Evolutionary conservation across 2,797 vertebrate genomes (phyloP).

Genomic region (Glossophaga mutica): DNA sequence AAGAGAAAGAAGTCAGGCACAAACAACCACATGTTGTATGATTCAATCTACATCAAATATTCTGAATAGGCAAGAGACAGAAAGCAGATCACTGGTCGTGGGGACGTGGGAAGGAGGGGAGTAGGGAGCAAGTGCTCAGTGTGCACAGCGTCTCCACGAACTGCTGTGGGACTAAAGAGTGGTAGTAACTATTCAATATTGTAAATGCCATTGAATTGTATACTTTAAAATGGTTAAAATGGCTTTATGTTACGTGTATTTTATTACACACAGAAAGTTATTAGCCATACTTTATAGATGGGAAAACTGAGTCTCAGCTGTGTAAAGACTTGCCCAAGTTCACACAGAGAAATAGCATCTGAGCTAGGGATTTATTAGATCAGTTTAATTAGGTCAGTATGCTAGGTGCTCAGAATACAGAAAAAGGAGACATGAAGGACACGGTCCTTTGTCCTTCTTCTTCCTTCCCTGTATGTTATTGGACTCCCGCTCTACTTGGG

Average conservation of each 20-base stretch:
- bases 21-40: background rate
- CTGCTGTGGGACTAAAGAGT: background rate
- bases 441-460: background rate
- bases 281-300: background rate
- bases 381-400: background rate
- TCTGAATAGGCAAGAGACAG: background rate
- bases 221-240: background rate
- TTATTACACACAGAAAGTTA: background rate
- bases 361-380: background rate
- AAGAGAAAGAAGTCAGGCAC: background rate
- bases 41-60: background rate
- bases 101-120: background rate
- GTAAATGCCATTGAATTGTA: background rate
- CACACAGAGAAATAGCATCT: background rate
- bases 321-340: background rate
- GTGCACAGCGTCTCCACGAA: background rate
- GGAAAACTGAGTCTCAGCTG: background rate
- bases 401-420: background rate
- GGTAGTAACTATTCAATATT: background rate
- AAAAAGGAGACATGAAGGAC: background rate
- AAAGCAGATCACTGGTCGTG: background rate
- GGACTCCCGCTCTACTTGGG: background rate
- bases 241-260: background rate
- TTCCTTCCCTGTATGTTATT: background rate
- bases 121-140: background rate